Evolutionary conservation across 1,140 invertebrate species (phyloP), one percentile per base, ranked within the genome.

Genomic region (Zaprionus tsacasi): DNA sequence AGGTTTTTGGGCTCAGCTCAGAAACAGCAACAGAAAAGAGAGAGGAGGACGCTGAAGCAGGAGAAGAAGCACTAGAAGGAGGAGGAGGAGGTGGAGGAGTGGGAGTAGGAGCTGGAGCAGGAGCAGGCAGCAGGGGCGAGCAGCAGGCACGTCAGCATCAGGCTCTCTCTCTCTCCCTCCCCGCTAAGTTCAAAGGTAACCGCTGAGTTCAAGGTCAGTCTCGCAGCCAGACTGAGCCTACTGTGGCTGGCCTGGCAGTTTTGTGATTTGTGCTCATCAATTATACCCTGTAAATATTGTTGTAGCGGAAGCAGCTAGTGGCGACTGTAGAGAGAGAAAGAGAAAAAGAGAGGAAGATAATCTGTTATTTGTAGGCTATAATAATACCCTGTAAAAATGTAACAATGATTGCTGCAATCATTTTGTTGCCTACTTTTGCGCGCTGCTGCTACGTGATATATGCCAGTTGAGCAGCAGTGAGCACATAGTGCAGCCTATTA

Each of bases 181-280:
- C 2, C 6, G n/a, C 40, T 15, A n/a, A 45, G 81, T 81, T 85
- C 81, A 85, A 85, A 85, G 81, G 81, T 85, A 64, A 59, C 15
- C 15, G 21, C 74, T 15, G 40, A 64, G 79, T 76, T 82, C 79
- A 86, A 85, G 82, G 81, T 70, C 81, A 66, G 48, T 38, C 27
- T 13, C 80, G 63, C 52, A 58, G 54, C 15, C 40, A 33, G 40
- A 56, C n/a, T 38, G 30, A n/a, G 68, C 25, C 66, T 35, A 36
- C 69, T 5, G 21, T 38, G 52, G 21, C 50, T 36, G 10, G 21
- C 21, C 27, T 50, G 63, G 21, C 63, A 56, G 36, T 43, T 52
- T 21, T 21, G 21, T 59, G 66, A 68, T 52, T 68, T 59, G 63
- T 55, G 36, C 35, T n/a, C 63, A 43, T 55, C 35, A 55, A 55